phyloP scores from a whole-genome alignment of 2,888 invertebrate species.

The Eupeodes luniger region DNA sequence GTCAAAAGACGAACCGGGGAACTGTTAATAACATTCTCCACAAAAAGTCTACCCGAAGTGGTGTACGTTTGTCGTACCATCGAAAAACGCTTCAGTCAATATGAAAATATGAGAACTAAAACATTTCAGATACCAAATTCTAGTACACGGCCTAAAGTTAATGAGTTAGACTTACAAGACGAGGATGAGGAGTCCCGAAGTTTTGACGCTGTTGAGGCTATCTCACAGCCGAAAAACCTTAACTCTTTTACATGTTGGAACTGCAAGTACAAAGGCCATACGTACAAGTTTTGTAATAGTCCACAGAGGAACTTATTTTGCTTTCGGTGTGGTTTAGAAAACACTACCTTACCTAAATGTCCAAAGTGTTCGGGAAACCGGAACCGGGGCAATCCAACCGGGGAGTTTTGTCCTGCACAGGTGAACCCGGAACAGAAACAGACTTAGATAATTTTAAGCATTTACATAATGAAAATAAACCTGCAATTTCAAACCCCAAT shows the following conservation, averaged over 20 bases:
- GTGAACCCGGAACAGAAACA: constrained; percentile 22
- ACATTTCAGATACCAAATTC: too few relatives aligned
- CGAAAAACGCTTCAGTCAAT: neutral
- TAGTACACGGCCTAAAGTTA: neutral
- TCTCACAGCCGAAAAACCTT: constrained; percentile 10
- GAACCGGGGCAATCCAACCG: constrained; percentile 5
- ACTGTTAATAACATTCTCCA: constrained; percentile 3
- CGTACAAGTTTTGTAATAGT: neutral
- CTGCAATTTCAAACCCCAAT: constrained; percentile 2
- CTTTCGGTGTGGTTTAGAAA: constrained; percentile 5
- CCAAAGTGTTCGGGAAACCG: constrained; percentile 11
- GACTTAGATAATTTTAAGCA: neutral
- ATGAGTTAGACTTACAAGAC: neutral
- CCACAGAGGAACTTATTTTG: constrained; percentile 17
- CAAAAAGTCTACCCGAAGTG: neutral
- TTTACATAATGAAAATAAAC: neutral
- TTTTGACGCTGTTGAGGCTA: neutral
- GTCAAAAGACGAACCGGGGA: neutral
- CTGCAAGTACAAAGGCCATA: neutral
- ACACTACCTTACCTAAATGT: neutral
- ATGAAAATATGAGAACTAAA: too few relatives aligned
- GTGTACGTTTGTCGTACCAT: neutral
- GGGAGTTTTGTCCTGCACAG: neutral
- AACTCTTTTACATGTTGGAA: constrained; percentile 7
- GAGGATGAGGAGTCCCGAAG: neutral